Evolutionary conservation across 2,888 invertebrate species (phyloP).

Genomic region (Slavum lentiscoides): DNA sequence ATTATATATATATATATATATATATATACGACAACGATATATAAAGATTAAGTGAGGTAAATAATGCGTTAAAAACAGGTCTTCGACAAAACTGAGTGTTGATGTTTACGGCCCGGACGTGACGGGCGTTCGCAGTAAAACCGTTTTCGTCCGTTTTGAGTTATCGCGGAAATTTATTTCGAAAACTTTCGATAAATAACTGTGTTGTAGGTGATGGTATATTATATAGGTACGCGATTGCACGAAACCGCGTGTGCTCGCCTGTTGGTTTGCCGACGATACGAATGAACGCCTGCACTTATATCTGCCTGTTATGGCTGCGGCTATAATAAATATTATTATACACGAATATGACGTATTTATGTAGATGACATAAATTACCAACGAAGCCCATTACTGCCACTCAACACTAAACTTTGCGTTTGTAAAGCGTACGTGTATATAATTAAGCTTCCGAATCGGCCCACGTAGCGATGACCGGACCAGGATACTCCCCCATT

Average conservation of each 20-base stretch:
- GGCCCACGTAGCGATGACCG: too few relatives aligned
- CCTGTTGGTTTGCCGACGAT: neutral
- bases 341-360: too few relatives aligned
- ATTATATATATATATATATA: slow-evolving; percentile 2
- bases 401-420: too few relatives aligned
- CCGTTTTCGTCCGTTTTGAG: neutral
- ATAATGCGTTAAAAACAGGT: neutral
- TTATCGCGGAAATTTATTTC: neutral
- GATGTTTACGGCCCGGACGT: neutral
- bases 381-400: too few relatives aligned
- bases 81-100: slow-evolving; percentile 1
- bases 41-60: neutral
- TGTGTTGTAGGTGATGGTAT: too few relatives aligned
- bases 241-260: too few relatives aligned
- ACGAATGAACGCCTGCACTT: neutral
- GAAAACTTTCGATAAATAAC: neutral
- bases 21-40: neutral
- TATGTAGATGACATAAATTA: too few relatives aligned
- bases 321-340: too few relatives aligned
- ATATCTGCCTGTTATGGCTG: neutral
- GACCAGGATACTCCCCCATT: too few relatives aligned
- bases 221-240: neutral
- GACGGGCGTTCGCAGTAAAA: neutral
- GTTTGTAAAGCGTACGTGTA: too few relatives aligned
- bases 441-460: too few relatives aligned